Evolutionary conservation across 1,140 invertebrate genomes (phyloP), one percentile per base, ranked within the genome.

Genomic region (Melanaphis sacchari): DNA sequence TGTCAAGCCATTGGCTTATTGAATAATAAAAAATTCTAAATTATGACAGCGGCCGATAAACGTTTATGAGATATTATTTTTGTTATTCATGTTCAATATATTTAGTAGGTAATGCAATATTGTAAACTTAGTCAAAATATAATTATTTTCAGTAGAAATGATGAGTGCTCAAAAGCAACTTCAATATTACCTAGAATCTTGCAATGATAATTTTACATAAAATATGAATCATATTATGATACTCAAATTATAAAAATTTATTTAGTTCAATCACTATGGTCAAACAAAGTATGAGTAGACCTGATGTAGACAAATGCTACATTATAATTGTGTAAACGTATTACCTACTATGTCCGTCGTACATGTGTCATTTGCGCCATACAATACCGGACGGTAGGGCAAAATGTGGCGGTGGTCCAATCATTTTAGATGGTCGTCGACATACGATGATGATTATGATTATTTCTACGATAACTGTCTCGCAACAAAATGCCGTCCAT

Each of bases 31-130:
- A 36, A 66, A 22, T 76, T 49, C 15, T 76, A 4, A 76, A 76
- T 11, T 66, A n/a, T 4, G 0, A n/a, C 5, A 11, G 3, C 5
- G 0, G 31, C n/a, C 31, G 15, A 36, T n/a, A n/a, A 15, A 15
- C 31, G 15, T 66, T 66, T 15, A 11, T 66, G 26, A 66, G 31
- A 66, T 66, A 59, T 31, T 15, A 66, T 31, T 66, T 66, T 66
- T 36, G 59, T 36, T 15, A 66, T 66, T 59, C 26, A 59, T 54
- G 54, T 59, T 31, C 3, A 59, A 9, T 4, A 59, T 59, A 11
- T n/a, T 76, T n/a, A 18, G 11, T n/a, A n/a, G 8, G n/a, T 76
- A 18, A 76, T 76, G 59, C 11, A 66, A 66, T 11, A 66, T n/a
- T 66, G 7, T 24, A n/a, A 66, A 66, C 9, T 54, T 54, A 54